These are phyloP conservation scores for Ochotona curzoniae DNA, from an alignment of 2,113 vertebrate species.

Conservation along the genomic window DNA sequence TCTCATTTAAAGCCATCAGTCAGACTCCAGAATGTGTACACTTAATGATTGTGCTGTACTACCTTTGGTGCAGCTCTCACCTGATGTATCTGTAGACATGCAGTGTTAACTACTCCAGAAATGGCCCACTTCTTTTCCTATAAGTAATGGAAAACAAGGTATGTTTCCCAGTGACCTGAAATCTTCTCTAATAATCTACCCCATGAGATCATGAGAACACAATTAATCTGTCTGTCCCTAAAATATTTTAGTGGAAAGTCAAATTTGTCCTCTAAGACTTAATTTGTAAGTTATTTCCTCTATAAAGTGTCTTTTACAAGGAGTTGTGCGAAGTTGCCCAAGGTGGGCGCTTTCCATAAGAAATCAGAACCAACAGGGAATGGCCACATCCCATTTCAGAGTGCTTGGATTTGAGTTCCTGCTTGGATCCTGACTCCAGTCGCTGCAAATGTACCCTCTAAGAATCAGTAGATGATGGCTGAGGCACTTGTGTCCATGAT, in stretches of 20 bases:
- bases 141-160: neutral
- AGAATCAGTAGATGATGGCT: too few relatives aligned
- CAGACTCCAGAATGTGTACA: neutral
- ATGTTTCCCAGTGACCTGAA: neutral
- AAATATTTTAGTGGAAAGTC: slow-evolving; percentile 20
- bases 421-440: too few relatives aligned
- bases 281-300: slow-evolving; percentile 4
- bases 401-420: too few relatives aligned
- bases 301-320: neutral
- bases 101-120: neutral
- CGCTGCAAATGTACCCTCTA: too few relatives aligned
- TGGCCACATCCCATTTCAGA: too few relatives aligned
- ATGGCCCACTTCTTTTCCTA: neutral
- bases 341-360: neutral
- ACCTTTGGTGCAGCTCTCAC: neutral
- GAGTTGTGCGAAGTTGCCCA: neutral
- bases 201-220: neutral
- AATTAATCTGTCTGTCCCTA: neutral
- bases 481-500: too few relatives aligned
- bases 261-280: slow-evolving; percentile 24
- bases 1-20: neutral
- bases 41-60: neutral
- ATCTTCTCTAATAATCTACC: slow-evolving; percentile 27
- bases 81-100: neutral
- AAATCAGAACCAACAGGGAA: too few relatives aligned